Conservation (phyloP, 2,797 vertebrate species). For the Crocodylus rhombifer region DNA sequence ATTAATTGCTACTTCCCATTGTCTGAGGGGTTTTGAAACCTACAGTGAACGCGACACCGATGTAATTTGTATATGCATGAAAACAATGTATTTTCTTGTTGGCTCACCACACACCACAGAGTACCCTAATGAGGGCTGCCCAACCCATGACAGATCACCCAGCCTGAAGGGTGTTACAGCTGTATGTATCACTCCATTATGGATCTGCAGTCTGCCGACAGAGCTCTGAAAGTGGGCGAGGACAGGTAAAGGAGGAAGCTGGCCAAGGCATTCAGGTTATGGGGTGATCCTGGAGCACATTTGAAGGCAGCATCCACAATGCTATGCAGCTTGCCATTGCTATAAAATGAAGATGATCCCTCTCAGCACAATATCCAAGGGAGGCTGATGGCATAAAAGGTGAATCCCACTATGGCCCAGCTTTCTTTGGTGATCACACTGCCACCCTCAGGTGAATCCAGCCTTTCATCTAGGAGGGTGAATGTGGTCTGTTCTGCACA, state of each 20-base stretch:
- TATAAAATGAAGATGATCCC: background rate
- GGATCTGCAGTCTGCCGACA: background rate
- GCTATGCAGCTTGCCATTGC: background rate
- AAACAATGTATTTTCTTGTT: background rate
- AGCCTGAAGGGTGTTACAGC: background rate
- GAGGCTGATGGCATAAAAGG: accelerated
- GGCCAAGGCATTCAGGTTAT: background rate
- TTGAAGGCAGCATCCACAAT: background rate
- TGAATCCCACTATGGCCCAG: background rate
- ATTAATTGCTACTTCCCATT: background rate
- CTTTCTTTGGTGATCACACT: accelerated
- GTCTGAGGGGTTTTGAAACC: background rate
- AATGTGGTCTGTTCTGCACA: accelerated
- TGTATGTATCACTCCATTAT: background rate
- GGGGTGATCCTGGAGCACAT: background rate
- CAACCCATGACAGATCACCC: background rate
- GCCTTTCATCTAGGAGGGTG: background rate
- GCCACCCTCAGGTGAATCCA: background rate
- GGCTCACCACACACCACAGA: background rate
- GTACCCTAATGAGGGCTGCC: background rate
- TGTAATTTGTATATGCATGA: background rate
- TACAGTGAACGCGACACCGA: background rate
- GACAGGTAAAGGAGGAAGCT: background rate
- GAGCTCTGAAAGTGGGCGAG: background rate
- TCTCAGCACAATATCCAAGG: background rate